Percentiles rank a stretch among this genome's conserved stretches.
Evolutionary conservation across 2,888 invertebrate species (phyloP).

Genomic region (Liodrosophila aerea): DNA sequence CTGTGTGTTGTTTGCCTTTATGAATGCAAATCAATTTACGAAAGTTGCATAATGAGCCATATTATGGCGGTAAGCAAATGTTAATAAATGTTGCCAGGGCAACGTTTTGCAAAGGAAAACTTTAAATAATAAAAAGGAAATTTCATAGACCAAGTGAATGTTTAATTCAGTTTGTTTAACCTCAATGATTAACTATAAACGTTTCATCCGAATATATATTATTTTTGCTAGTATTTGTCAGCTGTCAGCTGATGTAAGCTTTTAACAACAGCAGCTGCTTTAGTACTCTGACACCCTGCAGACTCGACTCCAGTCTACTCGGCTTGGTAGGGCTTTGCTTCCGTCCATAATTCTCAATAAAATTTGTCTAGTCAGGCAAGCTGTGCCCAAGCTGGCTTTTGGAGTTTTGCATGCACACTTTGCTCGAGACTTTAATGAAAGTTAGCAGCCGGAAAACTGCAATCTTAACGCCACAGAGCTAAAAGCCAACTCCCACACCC

Average conservation of each 20-base stretch:
- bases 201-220: too few species aligned
- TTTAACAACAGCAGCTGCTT: conserved; percentile 10
- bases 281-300: conserved; percentile 1
- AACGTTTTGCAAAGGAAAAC: neutral
- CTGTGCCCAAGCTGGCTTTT: conserved; percentile 26
- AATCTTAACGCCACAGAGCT: conserved; percentile 57
- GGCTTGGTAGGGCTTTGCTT: conserved; percentile 7
- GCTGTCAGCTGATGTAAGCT: too few species aligned
- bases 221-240: too few species aligned
- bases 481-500: conserved; percentile 42
- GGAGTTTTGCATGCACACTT: conserved; percentile 50
- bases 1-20: neutral
- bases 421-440: conserved; percentile 55
- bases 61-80: conserved; percentile 45
- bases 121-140: neutral
- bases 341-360: conserved; percentile 52
- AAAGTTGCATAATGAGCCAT: conserved; percentile 44
- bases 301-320: too few species aligned
- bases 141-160: too few species aligned
- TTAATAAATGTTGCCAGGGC: conserved; percentile 33
- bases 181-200: too few species aligned
- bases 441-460: conserved; percentile 68
- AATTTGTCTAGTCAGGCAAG: conserved; percentile 54
- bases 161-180: too few species aligned
- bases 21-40: conserved; percentile 29